These are phyloP conservation scores for Halictus ligatus DNA, from an alignment of 2,888 invertebrate genomes.

Conservation along the genomic window DNA sequence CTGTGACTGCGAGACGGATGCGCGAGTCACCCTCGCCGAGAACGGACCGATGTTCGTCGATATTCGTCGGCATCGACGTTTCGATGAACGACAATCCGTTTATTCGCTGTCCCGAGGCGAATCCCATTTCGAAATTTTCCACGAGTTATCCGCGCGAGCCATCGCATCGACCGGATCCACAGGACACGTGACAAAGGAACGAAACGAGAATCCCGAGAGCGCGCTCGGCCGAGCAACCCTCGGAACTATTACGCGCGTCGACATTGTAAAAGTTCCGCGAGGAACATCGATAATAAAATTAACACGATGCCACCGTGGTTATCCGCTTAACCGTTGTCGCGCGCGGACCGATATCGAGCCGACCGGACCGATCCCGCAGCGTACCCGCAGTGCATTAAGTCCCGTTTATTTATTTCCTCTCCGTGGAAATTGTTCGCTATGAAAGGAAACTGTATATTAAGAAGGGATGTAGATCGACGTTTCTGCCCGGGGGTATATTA, in stretches of 20 bases:
- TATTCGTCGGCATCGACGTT: slow-evolving; percentile 48
- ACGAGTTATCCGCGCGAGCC: slow-evolving; percentile 34
- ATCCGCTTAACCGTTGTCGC: not conserved
- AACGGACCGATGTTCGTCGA: slow-evolving; percentile 10
- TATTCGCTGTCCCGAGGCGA: slow-evolving; percentile 47
- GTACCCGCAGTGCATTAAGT: not conserved
- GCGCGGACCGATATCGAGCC: slow-evolving; percentile 18
- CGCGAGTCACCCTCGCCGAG: not conserved
- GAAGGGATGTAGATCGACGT: not conserved
- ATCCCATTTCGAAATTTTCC: slow-evolving; percentile 47
- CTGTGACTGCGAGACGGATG: slow-evolving; percentile 30
- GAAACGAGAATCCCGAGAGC: slow-evolving; percentile 16
- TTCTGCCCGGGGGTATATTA: not conserved
- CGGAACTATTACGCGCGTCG: slow-evolving; percentile 32
- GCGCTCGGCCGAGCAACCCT: slow-evolving; percentile 20
- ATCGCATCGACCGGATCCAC: slow-evolving; percentile 10
- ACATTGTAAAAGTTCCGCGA: slow-evolving; percentile 50
- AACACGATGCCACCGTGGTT: slow-evolving; percentile 22
- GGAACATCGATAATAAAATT: slow-evolving; percentile 47
- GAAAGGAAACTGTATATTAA: not conserved
- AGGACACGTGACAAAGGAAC: slow-evolving; percentile 37
- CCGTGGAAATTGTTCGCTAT: not conserved
- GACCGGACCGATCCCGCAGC: not conserved
- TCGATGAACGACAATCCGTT: slow-evolving; percentile 55
- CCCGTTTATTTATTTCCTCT: not conserved